A percentile compares a stretch with the other conserved stretches of the same genome.
Evolutionary conservation across 2,888 invertebrate genomes (phyloP).

Genomic region (Zonitis immaculata): DNA sequence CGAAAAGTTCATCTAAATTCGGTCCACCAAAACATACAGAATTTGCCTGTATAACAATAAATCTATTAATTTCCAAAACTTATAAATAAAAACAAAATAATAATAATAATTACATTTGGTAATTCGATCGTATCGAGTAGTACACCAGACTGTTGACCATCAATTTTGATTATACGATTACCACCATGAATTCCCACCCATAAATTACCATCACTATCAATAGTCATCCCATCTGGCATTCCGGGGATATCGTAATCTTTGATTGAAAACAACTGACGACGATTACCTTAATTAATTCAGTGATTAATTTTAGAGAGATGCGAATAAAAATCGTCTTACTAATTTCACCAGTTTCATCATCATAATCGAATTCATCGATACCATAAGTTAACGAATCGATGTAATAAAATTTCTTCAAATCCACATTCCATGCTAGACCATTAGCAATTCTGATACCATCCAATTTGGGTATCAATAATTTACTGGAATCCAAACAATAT

Average conservation of each 20-base stretch:
- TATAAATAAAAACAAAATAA: neutral
- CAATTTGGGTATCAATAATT: slow-evolving; percentile 21
- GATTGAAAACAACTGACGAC: slow-evolving; percentile 57
- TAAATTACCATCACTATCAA: slow-evolving; percentile 66
- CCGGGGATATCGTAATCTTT: slow-evolving; percentile 45
- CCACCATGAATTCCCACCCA: slow-evolving; percentile 75
- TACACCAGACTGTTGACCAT: slow-evolving; percentile 52
- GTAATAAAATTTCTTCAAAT: slow-evolving; percentile 65
- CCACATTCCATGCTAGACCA: slow-evolving; percentile 68
- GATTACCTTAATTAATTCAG: slow-evolving; percentile 52
- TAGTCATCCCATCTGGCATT: slow-evolving; percentile 60
- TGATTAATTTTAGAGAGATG: neutral
- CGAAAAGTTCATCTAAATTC: slow-evolving; percentile 59
- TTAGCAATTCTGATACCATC: slow-evolving; percentile 46
- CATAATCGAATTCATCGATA: slow-evolving; percentile 64
- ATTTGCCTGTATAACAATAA: slow-evolving; percentile 48
- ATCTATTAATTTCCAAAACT: too few relatives aligned
- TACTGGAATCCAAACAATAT: slow-evolving; percentile 14
- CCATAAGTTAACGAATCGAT: slow-evolving; percentile 63
- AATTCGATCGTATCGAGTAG: slow-evolving; percentile 58
- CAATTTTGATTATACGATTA: slow-evolving; percentile 56
- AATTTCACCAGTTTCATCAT: slow-evolving; percentile 52
- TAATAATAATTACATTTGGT: slow-evolving; percentile 55
- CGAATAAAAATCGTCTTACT: too few relatives aligned
- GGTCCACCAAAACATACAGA: slow-evolving; percentile 68